Evolutionary conservation across 2,888 invertebrate genomes (phyloP), one percentile per base, ranked within the genome.

Genomic region (Anoplius nigerrimus): DNA sequence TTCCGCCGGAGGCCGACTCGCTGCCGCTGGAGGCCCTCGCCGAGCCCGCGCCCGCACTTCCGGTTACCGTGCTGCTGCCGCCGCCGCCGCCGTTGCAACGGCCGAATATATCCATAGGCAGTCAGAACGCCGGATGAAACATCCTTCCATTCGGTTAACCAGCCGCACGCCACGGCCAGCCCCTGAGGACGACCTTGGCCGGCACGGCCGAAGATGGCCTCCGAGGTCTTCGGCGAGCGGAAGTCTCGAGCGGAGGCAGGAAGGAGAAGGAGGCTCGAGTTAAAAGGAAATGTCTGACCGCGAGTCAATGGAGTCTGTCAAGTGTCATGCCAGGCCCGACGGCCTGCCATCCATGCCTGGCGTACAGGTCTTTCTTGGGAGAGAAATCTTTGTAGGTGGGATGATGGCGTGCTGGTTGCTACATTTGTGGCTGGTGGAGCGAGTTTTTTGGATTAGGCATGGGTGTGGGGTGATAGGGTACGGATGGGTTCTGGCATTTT

Each of bases 21-120:
- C 75, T 76, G 72, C 71, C 71, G 22, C 54, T 27, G 69, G 75
- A 75, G 52, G 77, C 74, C 62, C 78, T 84, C 72, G 75, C 72
- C 61, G 79, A 75, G 74, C 74, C 76, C 72, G 77, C 76, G 63
- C 76, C 66, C 48, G 61, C 79, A 75, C 75, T 84, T 79, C 83
- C 84, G 79, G 82, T 82, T 79, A 84, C 75, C 69, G 84, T 81
- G 78, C 73, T 78, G 71, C 76, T 81, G 78, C 80, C 84, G 78
- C 84, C 83, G 78, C 83, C 81, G 80, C 80, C 81, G 82, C 86
- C 84, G 86, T 87, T 87, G 80, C 87, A 88, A 82, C 88, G 88
- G 82, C 86, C 85, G 86, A 87, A 88, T 87, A 87, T 88, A 87
- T 88, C 88, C 88, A 88, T 88, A 88, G 86, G 86, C 88, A 84